Evolutionary conservation across 1,140 invertebrate species (phyloP).

Genomic region (Camponotus pennsylvanicus): DNA sequence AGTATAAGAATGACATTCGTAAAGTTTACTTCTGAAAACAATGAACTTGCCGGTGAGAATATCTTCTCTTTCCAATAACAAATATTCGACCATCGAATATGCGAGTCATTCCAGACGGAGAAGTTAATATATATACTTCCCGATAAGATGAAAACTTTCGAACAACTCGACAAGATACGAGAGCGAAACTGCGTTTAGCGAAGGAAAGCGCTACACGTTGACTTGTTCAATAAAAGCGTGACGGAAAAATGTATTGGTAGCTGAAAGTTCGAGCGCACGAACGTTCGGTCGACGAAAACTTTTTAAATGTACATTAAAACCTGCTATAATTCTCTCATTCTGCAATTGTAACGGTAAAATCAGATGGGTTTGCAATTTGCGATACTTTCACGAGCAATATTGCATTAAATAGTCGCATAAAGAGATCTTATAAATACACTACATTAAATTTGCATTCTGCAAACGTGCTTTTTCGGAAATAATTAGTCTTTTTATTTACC

Average conservation of each 20-base stretch:
- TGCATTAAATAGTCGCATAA: not conserved
- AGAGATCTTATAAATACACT: not conserved
- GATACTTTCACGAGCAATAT: not conserved
- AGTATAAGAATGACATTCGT: not conserved
- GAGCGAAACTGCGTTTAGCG: constrained; percentile 22
- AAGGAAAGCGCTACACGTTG: constrained; percentile 13
- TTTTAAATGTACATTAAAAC: constrained; percentile 48
- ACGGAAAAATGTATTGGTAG: constrained; percentile 44
- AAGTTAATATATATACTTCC: constrained; percentile 35
- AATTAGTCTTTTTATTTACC: not conserved
- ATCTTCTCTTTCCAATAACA: constrained; percentile 16
- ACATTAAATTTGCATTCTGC: not conserved
- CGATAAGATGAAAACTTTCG: constrained; percentile 53
- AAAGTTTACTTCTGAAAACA: not conserved
- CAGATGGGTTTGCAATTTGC: not conserved
- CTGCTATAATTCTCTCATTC: not conserved
- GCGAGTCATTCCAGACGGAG: not conserved
- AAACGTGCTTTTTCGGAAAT: not conserved
- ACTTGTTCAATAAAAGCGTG: not conserved
- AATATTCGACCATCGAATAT: constrained; percentile 47
- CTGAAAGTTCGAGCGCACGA: constrained; percentile 28
- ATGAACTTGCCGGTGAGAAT: constrained; percentile 6
- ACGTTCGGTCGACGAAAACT: constrained; percentile 21
- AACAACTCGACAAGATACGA: constrained; percentile 26
- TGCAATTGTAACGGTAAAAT: constrained; percentile 5